Evolutionary conservation across 2,113 vertebrate genomes (phyloP).

Genomic region (Rafetus swinhoei): DNA sequence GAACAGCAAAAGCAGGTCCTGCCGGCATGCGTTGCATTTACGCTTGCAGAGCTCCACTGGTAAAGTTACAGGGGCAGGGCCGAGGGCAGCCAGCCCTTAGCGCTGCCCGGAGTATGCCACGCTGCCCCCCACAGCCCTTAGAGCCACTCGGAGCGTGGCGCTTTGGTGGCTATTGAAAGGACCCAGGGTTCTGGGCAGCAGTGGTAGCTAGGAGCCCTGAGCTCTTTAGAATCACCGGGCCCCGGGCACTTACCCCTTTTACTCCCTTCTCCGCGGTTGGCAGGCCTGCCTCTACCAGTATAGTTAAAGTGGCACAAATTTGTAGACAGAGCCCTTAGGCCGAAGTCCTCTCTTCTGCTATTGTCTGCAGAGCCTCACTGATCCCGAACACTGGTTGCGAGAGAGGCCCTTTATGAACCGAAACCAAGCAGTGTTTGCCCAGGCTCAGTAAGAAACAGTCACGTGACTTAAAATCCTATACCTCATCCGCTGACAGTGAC

Average conservation of each 20-base stretch:
- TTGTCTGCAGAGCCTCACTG: neutral
- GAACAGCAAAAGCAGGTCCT: neutral
- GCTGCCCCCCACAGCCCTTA: too few relatives aligned
- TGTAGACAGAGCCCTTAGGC: neutral
- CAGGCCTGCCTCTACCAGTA: neutral
- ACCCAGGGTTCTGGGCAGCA: too few relatives aligned
- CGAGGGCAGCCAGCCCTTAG: too few relatives aligned
- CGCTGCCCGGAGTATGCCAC: too few relatives aligned
- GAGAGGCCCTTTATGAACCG: neutral
- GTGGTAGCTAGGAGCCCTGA: too few relatives aligned
- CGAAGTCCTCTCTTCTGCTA: neutral
- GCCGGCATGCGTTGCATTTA: neutral
- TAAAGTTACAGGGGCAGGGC: too few relatives aligned
- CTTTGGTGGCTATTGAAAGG: too few relatives aligned
- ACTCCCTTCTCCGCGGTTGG: too few relatives aligned
- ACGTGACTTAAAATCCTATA: neutral
- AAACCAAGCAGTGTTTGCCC: neutral
- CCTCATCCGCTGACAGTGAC: neutral
- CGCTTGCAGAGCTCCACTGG: neutral
- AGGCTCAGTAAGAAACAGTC: neutral
- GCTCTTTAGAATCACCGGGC: too few relatives aligned
- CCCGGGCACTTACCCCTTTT: too few relatives aligned
- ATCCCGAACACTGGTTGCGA: too few relatives aligned
- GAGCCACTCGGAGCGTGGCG: too few relatives aligned
- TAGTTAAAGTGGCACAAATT: neutral